These are phyloP conservation scores for Alloplasta piceator DNA, from an alignment of 2,888 invertebrate species.

Conservation along the genomic window DNA sequence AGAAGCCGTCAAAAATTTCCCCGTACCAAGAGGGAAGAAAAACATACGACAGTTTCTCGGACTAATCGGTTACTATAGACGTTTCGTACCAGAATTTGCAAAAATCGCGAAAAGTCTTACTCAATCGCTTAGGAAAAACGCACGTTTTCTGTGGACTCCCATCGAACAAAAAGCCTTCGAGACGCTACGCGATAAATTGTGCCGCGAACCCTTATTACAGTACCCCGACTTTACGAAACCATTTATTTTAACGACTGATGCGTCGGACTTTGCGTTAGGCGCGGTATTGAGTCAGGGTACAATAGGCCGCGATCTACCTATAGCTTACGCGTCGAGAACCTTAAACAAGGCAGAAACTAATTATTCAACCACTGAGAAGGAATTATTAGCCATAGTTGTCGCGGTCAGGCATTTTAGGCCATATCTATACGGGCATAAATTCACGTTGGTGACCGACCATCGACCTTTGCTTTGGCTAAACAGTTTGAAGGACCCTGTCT, in stretches of 20 bases:
- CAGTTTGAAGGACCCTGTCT: conserved; percentile 51
- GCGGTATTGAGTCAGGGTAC: conserved; percentile 63
- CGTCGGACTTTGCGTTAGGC: conserved; percentile 65
- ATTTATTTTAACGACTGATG: conserved; percentile 68
- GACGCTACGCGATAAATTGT: conserved; percentile 36
- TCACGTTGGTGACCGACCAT: conserved; percentile 42
- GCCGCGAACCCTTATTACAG: conserved; percentile 38
- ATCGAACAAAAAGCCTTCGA: conserved; percentile 45
- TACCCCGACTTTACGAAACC: conserved; percentile 64
- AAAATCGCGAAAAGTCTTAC: conserved; percentile 46
- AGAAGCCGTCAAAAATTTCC: conserved; percentile 37
- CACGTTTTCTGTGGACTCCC: conserved; percentile 28
- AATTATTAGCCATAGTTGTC: conserved; percentile 34
- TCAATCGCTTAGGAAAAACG: conserved; percentile 14
- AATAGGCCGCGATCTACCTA: conserved; percentile 28
- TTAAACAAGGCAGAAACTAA: conserved; percentile 36
- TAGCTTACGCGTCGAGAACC: conserved; percentile 28
- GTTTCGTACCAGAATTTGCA: conserved; percentile 41
- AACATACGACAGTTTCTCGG: conserved; percentile 38
- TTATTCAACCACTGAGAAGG: conserved; percentile 42
- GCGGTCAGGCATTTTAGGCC: conserved; percentile 41
- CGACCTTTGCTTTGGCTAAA: conserved; percentile 14
- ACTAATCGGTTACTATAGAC: conserved; percentile 37
- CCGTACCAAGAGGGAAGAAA: conserved; percentile 31
- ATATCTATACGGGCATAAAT: conserved; percentile 32